Percentiles rank a stretch among this genome's conserved stretches.
Conservation (phyloP, 2,797 vertebrate species). For the Capromys pilorides region DNA sequence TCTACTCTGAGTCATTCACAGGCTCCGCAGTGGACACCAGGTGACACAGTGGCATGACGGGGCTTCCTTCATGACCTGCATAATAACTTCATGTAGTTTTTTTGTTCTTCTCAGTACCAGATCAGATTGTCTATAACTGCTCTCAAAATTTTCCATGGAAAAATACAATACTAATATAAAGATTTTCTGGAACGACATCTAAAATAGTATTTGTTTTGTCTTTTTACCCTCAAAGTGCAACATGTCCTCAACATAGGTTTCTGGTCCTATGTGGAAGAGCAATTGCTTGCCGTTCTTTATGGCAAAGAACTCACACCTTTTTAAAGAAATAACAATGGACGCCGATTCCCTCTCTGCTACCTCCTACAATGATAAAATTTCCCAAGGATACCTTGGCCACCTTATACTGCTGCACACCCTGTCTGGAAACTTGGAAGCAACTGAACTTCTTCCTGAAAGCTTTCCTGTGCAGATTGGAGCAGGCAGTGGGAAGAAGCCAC, state of each 20-base stretch:
- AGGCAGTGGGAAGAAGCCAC: conserved; percentile 61
- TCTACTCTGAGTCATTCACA: background rate
- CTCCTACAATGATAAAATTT: conserved; percentile 62
- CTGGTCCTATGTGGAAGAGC: background rate
- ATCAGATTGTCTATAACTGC: conserved; percentile 9
- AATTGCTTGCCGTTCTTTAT: background rate
- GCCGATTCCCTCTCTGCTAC: conserved; percentile 35
- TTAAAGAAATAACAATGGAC: conserved; percentile 55
- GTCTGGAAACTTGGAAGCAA: conserved; percentile 67
- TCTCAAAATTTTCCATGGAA: conserved; percentile 5
- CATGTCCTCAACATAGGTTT: background rate
- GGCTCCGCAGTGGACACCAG: background rate
- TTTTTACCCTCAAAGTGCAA: background rate
- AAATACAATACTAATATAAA: background rate
- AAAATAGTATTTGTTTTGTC: background rate
- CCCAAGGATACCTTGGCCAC: conserved; percentile 62
- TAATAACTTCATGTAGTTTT: background rate
- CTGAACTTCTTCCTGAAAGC: conserved; percentile 70
- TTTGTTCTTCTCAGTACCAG: background rate
- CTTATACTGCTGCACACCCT: conserved; percentile 71
- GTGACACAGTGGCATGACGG: background rate
- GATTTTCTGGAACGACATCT: background rate
- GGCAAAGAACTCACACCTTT: background rate
- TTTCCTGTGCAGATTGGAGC: conserved; percentile 14
- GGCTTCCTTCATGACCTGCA: background rate